Percentiles rank a stretch among this genome's conserved stretches.
Evolutionary conservation across 1,140 invertebrate species (phyloP).

Genomic region (Stegodyphus dumicola): DNA sequence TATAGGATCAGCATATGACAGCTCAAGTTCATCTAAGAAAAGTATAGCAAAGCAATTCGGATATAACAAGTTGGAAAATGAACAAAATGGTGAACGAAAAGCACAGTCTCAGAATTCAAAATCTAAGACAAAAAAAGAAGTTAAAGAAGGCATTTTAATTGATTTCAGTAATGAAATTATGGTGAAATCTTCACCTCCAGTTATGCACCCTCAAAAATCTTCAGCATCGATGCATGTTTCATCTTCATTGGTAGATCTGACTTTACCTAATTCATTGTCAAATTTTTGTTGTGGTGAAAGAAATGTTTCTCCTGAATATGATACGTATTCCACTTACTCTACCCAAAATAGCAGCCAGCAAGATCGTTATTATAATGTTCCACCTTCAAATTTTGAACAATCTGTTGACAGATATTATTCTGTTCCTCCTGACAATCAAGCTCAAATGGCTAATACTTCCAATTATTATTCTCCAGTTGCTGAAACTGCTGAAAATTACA

Average conservation of each 20-base stretch:
- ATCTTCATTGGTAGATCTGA: conserved; percentile 49
- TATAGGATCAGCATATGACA: conserved; percentile 63
- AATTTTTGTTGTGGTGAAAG: conserved; percentile 24
- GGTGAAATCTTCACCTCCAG: conserved; percentile 24
- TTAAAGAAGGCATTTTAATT: conserved; percentile 67
- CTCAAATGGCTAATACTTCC: not conserved
- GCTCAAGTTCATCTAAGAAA: conserved; percentile 62
- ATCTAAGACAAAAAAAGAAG: conserved; percentile 31
- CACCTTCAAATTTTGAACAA: conserved; percentile 9
- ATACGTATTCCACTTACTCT: conserved; percentile 46
- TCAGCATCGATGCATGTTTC: conserved; percentile 22
- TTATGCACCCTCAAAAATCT: conserved; percentile 1
- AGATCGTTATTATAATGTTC: conserved; percentile 59
- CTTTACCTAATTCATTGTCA: conserved; percentile 8
- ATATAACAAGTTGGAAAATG: conserved; percentile 70
- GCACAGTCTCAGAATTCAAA: conserved; percentile 20
- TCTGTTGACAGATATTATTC: conserved; percentile 47
- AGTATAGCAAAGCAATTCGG: conserved; percentile 67
- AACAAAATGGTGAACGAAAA: conserved; percentile 55
- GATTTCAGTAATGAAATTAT: conserved; percentile 67
- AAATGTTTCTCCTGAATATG: conserved; percentile 45
- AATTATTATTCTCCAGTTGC: conserved; percentile 54
- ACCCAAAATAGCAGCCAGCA: not conserved
- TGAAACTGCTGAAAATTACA: conserved; percentile 26
- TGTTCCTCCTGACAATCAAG: conserved; percentile 36